Evolutionary conservation across 2,113 vertebrate genomes (phyloP), one percentile per base, ranked within the genome.

Genomic region (human (Homo sapiens)): DNA sequence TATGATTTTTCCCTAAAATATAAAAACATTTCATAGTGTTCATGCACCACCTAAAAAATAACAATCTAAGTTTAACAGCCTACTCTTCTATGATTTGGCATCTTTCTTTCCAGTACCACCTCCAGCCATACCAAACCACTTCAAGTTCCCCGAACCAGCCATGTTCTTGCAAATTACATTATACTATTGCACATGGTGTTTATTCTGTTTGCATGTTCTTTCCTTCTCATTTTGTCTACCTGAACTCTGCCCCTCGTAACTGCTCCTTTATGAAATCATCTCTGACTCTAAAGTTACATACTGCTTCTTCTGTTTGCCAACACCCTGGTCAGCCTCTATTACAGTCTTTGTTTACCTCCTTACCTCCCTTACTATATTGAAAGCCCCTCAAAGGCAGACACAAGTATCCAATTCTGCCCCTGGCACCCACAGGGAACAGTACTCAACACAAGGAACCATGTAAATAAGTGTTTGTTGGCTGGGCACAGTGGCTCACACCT

Each of bases 1-100:
- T 61, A 70, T 61, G 35, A 89, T 85, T 68, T 96, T 83, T 52
- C 88, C 25, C 43, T 93, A 92, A 88, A 95, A 95, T 80, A 66
- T 48, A 80, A 76, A 95, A 95, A 91, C 52, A 83, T 79, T 85
- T 94, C 66, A 38, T 78, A 61, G 45, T 32, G 43, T 85, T 85
- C 85, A 43, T 4, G 16, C 73, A 87, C 52, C 25, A 75, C 45
- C 81, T 93, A 59, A 82, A 91, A 94, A 30, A 94, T 59, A 87
- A 83, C 83, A 78, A 80, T 85, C 7, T n/a, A 72, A 64, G 18
- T 83, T 59, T 45, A 91, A 38, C 43, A 38, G 87, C 27, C 32
- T 55, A 20, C 22, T 38, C 22, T 68, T 78, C 40, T 30, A 92
- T 52, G 48, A 92, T 59, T 43, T n/a, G 35, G 61, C n/a, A 6